Evolutionary conservation across 2,113 vertebrate genomes (phyloP).

Genomic region (Zapus hudsonius): DNA sequence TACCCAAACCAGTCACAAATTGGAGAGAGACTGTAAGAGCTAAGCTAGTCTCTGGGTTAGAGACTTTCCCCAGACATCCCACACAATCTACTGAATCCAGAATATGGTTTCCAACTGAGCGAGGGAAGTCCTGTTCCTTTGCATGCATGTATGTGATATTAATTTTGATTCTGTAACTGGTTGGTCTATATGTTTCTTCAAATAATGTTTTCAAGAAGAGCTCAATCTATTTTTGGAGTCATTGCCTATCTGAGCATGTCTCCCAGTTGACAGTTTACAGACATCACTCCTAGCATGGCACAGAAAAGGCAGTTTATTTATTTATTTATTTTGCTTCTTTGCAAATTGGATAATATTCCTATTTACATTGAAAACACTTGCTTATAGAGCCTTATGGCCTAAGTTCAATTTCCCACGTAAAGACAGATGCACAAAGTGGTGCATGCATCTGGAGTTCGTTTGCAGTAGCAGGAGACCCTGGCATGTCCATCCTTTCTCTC

Average conservation of each 20-base stretch:
- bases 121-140: background rate
- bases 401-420: too few relatives aligned
- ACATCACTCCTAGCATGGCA: background rate
- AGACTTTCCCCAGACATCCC: background rate
- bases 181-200: background rate
- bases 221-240: slow-evolving; percentile 38
- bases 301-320: background rate
- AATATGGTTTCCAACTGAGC: background rate
- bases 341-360: background rate
- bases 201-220: background rate
- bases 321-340: background rate
- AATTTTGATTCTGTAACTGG: slow-evolving; percentile 1
- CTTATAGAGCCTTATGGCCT: too few relatives aligned
- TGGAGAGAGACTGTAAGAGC: background rate
- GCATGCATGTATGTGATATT: background rate
- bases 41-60: background rate
- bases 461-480: too few relatives aligned
- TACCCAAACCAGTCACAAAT: background rate
- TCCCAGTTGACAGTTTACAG: slow-evolving; percentile 16
- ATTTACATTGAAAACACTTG: too few relatives aligned
- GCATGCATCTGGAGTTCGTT: too few relatives aligned
- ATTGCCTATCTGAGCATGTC: background rate
- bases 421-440: too few relatives aligned
- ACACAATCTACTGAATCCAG: background rate
- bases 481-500: too few relatives aligned